Percentiles rank a stretch among this genome's conserved stretches.
Conservation (phyloP, 2,888 invertebrate species). For the Andrena trimmerana region DNA sequence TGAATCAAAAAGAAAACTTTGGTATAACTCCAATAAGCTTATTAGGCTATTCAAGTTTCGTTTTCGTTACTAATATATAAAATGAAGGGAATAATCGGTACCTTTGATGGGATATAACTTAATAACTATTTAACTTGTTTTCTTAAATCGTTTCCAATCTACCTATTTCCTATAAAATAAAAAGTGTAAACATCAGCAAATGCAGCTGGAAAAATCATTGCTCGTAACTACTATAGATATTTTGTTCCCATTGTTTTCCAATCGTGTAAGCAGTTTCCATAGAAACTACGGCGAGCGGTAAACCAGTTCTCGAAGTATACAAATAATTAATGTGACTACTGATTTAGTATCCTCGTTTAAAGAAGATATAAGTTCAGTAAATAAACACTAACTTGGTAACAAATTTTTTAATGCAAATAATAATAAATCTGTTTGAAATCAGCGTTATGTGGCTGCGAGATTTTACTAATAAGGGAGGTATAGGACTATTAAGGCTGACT, state of each 20-base stretch:
- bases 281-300: slow-evolving; percentile 2
- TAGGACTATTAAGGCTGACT: too few species aligned
- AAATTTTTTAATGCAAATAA: too few species aligned
- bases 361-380: too few species aligned
- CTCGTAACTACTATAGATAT: neutral
- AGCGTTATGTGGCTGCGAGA: too few species aligned
- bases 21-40: neutral
- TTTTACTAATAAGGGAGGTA: too few species aligned
- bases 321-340: slow-evolving; percentile 1
- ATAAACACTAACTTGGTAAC: too few species aligned
- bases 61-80: neutral
- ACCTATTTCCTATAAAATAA: neutral
- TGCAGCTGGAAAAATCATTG: neutral
- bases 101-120: neutral
- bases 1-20: neutral
- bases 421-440: too few species aligned
- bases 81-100: neutral
- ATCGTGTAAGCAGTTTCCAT: slow-evolving; percentile 28
- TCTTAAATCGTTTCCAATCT: neutral
- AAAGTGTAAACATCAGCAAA: neutral
- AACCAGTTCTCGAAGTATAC: neutral
- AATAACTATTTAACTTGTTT: neutral
- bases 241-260: slow-evolving; percentile 13
- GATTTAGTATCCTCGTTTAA: too few species aligned
- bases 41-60: neutral